Base-by-base conservation (phyloP, 2,113 vertebrate genomes). In the Perca schrenkii region DNA sequence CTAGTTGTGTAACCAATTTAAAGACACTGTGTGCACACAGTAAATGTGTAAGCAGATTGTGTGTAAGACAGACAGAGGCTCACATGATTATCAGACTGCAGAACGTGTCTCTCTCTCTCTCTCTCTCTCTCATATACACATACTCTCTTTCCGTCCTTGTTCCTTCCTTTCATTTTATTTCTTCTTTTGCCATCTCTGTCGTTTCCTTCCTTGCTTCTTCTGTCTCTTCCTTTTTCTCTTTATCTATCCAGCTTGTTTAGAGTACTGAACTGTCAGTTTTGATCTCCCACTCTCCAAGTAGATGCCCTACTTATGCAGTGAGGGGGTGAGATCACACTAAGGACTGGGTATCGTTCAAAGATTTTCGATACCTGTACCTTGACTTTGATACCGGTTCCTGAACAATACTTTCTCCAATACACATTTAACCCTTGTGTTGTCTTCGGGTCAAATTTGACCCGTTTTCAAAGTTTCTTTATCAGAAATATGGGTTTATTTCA, bases 181-280 rank as follows among this genome's bases (percentile, higher is more conserved):
- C 25, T 34, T 34, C 17, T 34, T n/a, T 34, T 1, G 6, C 17
- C 21, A 75, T 62, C 22, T 11, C 31, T 62, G 16, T 61, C 12
- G 2, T 66, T 19, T 64, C 53, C 15, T 64, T 53, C 36, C 17
- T 49, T 21, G 34, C 25, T 25, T 74, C 25, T 53, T 65, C 61
- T 57, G 10, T 40, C 58, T 64, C 31, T 19, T 31, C 31, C 15
- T 69, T 43, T 61, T 16, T 52, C 67, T 64, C 13, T 17, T 0
- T 46, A 6, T 78, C 67, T 21, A 28, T 77, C 61, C 50, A 40
- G 53, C 57, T 46, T 60, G 46, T 82, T 88, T 74, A 52, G 36
- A 83, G 83, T 58, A 75, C 63, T 69, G 77, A 85, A 76, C 78
- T 82, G 86, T 83, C 79, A 86, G 63, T 80, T 86, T 86, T 72